phyloP scores from a whole-genome alignment of 1,140 invertebrate genomes.

The Pogonus chalceus region DNA sequence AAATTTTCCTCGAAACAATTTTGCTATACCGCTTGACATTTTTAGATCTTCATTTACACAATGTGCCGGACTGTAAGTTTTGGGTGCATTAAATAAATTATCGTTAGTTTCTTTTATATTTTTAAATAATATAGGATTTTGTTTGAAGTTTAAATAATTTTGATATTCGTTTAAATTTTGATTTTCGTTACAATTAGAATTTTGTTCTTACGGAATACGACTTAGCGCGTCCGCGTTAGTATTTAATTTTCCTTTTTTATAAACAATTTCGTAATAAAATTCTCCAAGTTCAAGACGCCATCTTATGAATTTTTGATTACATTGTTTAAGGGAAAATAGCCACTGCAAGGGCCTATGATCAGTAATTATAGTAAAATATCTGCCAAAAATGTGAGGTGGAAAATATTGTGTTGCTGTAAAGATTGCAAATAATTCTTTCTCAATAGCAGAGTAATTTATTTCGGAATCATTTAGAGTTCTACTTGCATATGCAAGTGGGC shows the following conservation, averaged over 20 bases:
- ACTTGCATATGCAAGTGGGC: constrained; percentile 8
- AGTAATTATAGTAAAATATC: constrained; percentile 6
- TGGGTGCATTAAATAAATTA: too few relatives aligned
- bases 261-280: constrained; percentile 35
- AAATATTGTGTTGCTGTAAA: constrained; percentile 10
- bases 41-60: too few relatives aligned
- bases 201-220: too few relatives aligned
- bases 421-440: constrained; percentile 11
- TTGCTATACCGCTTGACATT: too few relatives aligned
- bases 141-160: too few relatives aligned
- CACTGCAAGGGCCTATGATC: not conserved
- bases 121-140: too few relatives aligned
- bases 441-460: constrained; percentile 7
- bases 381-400: constrained; percentile 2
- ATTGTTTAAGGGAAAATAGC: constrained; percentile 7
- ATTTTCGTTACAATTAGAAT: too few relatives aligned
- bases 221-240: constrained; percentile 32
- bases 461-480: constrained; percentile 8
- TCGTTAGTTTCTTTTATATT: too few relatives aligned
- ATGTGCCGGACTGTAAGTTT: too few relatives aligned
- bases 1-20: too few relatives aligned
- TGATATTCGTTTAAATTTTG: too few relatives aligned
- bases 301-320: constrained; percentile 14
- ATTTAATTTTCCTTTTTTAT: constrained; percentile 32
- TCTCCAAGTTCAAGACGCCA: constrained; percentile 24